Percentiles rank a stretch among this genome's conserved stretches.
Conservation (phyloP, 2,113 vertebrate genomes). For the Dipodomys spectabilis region DNA sequence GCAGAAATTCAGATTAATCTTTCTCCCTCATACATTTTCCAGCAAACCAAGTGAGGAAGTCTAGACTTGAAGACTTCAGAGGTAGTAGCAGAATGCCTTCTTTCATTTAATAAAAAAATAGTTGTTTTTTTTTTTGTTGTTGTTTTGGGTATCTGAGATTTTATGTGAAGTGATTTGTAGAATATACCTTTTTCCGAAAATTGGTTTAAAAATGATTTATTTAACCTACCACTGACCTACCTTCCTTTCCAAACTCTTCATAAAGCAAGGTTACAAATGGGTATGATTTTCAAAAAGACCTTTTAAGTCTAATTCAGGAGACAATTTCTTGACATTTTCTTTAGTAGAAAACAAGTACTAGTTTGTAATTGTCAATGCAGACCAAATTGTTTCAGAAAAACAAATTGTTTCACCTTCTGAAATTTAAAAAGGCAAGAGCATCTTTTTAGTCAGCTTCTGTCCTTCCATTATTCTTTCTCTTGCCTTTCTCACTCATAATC, state of each 20-base stretch:
- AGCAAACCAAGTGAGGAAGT: neutral
- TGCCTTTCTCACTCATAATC: neutral
- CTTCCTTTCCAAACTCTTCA: neutral
- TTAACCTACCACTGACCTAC: neutral
- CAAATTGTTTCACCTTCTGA: neutral
- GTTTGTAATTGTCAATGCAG: conserved; percentile 34
- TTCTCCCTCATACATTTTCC: neutral
- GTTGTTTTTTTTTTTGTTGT: neutral
- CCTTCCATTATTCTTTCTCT: neutral
- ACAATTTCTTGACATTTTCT: conserved; percentile 13
- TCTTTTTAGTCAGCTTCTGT: neutral
- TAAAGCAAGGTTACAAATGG: neutral
- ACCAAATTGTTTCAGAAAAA: neutral
- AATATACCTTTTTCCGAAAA: neutral
- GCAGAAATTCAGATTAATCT: neutral
- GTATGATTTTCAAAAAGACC: neutral
- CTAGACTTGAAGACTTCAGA: neutral
- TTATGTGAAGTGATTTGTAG: neutral
- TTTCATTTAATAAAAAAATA: conserved; percentile 21
- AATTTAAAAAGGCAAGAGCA: neutral
- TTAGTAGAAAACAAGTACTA: conserved; percentile 20
- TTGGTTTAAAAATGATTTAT: conserved; percentile 32
- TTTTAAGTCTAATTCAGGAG: neutral
- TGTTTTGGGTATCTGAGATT: neutral
- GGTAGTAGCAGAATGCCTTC: neutral